A percentile compares a stretch with the other conserved stretches of the same genome.
Conservation (phyloP, 2,888 invertebrate species). For the Lacanobia oleracea region DNA sequence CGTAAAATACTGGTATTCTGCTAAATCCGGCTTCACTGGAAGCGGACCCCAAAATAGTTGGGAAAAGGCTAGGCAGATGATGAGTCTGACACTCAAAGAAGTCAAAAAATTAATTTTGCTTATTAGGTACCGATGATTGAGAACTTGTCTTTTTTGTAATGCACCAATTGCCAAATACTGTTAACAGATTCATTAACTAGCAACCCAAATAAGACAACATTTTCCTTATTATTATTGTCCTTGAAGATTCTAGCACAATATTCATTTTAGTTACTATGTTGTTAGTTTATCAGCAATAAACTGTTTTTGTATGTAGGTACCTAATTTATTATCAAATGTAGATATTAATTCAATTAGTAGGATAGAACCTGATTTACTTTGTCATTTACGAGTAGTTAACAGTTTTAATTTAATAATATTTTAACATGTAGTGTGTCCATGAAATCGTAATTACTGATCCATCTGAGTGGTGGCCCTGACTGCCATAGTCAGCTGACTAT, state of each 20-base stretch:
- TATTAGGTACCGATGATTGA: neutral
- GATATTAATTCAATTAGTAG: constrained; percentile 15
- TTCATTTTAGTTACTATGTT: neutral
- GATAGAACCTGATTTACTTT: constrained; percentile 4
- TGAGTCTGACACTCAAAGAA: too few species aligned
- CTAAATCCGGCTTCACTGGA: too few species aligned
- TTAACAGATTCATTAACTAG: constrained; percentile 1
- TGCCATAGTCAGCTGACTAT: too few species aligned
- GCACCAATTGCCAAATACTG: neutral
- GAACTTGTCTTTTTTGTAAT: neutral
- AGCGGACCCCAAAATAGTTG: too few species aligned
- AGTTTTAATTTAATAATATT: constrained; percentile 14
- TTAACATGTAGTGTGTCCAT: constrained; percentile 38
- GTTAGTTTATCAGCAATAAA: neutral
- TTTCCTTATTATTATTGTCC: constrained; percentile 2
- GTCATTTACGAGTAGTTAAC: constrained; percentile 25
- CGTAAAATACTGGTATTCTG: too few species aligned
- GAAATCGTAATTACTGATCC: neutral
- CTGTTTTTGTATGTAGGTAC: neutral
- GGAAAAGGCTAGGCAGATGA: too few species aligned
- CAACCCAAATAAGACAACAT: neutral
- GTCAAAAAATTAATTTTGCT: too few species aligned
- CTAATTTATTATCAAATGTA: neutral
- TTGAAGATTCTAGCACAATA: constrained; percentile 5
- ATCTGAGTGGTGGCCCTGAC: too few species aligned